phyloP scores from a whole-genome alignment of 2,888 invertebrate genomes.

The Tenthredo scrophulariae region DNA sequence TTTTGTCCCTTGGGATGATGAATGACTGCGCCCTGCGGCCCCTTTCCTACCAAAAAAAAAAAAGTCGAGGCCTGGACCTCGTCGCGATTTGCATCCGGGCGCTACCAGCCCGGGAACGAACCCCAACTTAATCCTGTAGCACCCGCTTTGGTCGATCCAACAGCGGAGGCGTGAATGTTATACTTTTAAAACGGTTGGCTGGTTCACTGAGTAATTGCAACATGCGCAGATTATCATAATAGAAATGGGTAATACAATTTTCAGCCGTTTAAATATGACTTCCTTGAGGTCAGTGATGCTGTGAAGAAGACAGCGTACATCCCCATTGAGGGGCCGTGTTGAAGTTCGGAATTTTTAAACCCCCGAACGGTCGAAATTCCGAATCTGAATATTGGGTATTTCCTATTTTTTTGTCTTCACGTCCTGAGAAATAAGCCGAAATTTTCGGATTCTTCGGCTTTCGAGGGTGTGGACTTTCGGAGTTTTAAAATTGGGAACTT shows the following conservation, averaged over 20 bases:
- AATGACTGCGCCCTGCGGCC: constrained; percentile 66
- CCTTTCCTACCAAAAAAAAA: constrained; percentile 51
- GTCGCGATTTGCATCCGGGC: constrained; percentile 50
- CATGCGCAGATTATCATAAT: neutral
- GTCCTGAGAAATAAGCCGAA: no score
- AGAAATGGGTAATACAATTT: neutral
- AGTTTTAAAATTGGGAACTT: no score
- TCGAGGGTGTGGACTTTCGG: no score
- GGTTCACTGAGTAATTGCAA: neutral
- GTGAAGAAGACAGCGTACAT: no score
- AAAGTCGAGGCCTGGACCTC: constrained; percentile 39
- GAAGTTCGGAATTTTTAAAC: no score
- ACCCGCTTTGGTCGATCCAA: neutral
- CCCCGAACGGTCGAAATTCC: no score
- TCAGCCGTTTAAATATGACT: neutral
- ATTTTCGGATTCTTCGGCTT: no score
- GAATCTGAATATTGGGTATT: no score
- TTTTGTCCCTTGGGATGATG: constrained; percentile 65
- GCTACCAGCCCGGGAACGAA: constrained; percentile 31
- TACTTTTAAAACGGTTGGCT: neutral
- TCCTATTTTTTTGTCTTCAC: no score
- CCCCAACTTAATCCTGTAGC: constrained; percentile 27
- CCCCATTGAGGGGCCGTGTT: no score
- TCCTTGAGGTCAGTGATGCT: neutral
- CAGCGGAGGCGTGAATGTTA: neutral